phyloP scores from a whole-genome alignment of 2,888 invertebrate genomes.

The Ormyrus rosae region DNA sequence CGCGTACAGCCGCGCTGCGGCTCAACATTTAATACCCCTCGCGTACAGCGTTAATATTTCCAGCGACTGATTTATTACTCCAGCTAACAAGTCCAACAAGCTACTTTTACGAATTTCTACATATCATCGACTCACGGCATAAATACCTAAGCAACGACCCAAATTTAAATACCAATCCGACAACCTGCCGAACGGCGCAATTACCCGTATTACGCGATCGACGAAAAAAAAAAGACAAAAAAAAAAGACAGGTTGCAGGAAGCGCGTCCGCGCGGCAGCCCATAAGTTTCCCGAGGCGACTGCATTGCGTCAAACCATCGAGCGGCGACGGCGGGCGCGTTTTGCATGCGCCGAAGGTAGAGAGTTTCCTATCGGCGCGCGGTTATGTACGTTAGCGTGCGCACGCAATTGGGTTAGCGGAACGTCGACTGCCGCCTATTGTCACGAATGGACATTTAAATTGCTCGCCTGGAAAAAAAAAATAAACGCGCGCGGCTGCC shows the following conservation, averaged over 20 bases:
- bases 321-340: neutral
- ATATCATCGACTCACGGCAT: too few relatives aligned
- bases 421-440: constrained; percentile 27
- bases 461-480: neutral
- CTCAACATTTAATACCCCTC: too few relatives aligned
- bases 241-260: constrained; percentile 14
- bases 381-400: neutral
- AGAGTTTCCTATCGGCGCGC: constrained; percentile 9
- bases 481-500: too few relatives aligned
- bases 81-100: too few relatives aligned
- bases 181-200: too few relatives aligned
- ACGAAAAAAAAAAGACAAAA: too few relatives aligned
- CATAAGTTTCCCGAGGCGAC: neutral
- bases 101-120: too few relatives aligned
- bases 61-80: too few relatives aligned
- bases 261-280: neutral
- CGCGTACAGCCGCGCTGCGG: neutral
- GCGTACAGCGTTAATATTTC: too few relatives aligned
- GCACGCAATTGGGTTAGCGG: constrained; percentile 55
- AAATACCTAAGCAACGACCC: too few relatives aligned
- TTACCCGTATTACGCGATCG: too few relatives aligned
- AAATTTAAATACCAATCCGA: too few relatives aligned
- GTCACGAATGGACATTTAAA: constrained; percentile 47
- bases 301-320: constrained; percentile 43
- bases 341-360: constrained; percentile 7